Evolutionary conservation across 2,113 vertebrate species (phyloP).

Genomic region (Zeus faber): DNA sequence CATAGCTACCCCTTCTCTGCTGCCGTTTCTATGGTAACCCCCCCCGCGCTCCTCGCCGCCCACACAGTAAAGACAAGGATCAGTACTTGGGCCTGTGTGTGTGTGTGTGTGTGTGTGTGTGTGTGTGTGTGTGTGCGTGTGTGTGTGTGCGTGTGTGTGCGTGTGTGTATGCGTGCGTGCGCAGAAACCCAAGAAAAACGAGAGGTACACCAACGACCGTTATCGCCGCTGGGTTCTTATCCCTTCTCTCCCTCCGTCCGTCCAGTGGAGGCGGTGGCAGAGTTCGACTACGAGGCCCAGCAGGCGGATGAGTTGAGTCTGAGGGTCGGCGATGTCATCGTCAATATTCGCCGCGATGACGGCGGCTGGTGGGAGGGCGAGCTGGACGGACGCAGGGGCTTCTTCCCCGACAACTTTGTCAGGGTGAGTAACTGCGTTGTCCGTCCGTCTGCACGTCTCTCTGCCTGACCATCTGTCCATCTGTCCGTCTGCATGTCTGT

Average conservation of each 20-base stretch:
- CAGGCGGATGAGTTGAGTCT: conserved; percentile 99
- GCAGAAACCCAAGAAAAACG: neutral
- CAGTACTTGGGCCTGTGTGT: neutral
- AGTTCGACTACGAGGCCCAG: conserved; percentile 98
- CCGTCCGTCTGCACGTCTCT: neutral
- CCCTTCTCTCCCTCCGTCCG: neutral
- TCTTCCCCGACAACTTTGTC: conserved; percentile 99
- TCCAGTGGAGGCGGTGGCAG: conserved; percentile 97
- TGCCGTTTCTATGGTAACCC: neutral
- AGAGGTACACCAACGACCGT: neutral
- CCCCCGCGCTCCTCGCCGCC: neutral
- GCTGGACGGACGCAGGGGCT: conserved; percentile 93
- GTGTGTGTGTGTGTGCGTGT: conserved; percentile 3
- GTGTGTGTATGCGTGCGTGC: conserved; percentile 14
- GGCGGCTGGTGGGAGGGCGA: conserved; percentile 99
- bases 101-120: neutral
- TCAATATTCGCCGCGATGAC: conserved; percentile 93
- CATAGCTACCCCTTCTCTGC: neutral
- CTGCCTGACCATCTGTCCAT: neutral
- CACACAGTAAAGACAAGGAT: neutral
- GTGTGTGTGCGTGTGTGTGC: conserved; percentile 13
- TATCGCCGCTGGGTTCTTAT: neutral
- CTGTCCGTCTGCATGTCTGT: conserved; percentile 5
- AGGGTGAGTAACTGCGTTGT: conserved; percentile 87
- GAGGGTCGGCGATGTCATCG: conserved; percentile 93